Conservation (phyloP, 2,113 vertebrate genomes). For the Natator depressus region DNA sequence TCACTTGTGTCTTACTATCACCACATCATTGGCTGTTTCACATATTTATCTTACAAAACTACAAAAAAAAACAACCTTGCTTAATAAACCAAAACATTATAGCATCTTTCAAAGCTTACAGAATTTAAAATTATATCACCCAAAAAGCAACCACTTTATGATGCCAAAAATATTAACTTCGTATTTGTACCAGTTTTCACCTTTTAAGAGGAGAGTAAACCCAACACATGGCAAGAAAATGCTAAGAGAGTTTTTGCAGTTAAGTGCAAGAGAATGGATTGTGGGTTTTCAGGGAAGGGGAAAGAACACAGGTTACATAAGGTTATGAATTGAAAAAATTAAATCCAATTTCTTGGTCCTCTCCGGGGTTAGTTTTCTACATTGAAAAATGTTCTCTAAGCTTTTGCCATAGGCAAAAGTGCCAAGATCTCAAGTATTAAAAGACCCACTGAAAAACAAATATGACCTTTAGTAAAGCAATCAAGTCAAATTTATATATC, state of each 20-base stretch:
- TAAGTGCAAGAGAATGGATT: not conserved
- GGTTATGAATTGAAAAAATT: not conserved
- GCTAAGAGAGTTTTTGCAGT: no score
- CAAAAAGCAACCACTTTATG: not conserved
- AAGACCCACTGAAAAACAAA: slow-evolving; percentile 19
- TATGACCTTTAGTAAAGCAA: not conserved
- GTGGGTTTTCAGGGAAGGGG: not conserved
- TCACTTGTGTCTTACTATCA: not conserved
- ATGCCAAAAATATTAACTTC: not conserved
- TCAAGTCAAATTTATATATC: not conserved
- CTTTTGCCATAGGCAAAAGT: not conserved
- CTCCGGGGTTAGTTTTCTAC: not conserved
- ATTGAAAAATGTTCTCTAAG: not conserved
- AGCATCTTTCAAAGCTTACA: not conserved
- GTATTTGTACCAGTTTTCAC: not conserved
- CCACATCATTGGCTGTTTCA: not conserved
- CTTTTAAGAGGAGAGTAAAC: not conserved
- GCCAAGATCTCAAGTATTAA: not conserved
- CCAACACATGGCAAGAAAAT: not conserved
- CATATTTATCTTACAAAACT: not conserved
- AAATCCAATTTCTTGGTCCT: slow-evolving; percentile 39
- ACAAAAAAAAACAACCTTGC: not conserved
- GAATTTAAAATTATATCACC: not conserved
- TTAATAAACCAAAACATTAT: not conserved
- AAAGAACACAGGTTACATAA: not conserved